These are phyloP conservation scores for Colletes gigas DNA, from an alignment of 1,140 invertebrate genomes.

Conservation along the genomic window DNA sequence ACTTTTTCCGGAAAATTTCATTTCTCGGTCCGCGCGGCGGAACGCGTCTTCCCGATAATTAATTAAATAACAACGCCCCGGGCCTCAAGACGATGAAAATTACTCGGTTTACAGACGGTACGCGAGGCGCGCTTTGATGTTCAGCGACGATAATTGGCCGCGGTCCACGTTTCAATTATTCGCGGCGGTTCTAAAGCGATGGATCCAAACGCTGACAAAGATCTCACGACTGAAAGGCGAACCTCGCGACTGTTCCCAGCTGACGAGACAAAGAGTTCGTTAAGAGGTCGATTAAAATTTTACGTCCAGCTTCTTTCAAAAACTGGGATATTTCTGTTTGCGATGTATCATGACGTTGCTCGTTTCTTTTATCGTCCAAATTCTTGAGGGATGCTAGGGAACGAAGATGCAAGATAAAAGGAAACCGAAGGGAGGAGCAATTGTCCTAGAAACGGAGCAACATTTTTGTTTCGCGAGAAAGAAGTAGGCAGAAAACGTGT, in stretches of 20 bases:
- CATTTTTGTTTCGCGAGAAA: conserved; percentile 28
- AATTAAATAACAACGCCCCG: too few species aligned
- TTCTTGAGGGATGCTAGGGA: too few species aligned
- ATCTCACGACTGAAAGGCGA: neutral
- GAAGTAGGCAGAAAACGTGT: conserved; percentile 9
- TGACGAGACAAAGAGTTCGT: conserved; percentile 13
- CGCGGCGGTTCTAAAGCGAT: neutral
- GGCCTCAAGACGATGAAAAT: neutral
- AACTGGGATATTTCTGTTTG: too few species aligned
- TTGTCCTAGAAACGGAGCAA: conserved; percentile 1
- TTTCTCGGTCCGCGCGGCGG: too few species aligned
- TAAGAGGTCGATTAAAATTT: conserved; percentile 35
- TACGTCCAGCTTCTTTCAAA: neutral
- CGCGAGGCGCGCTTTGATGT: neutral
- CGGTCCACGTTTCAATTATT: neutral
- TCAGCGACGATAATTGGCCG: conserved; percentile 11
- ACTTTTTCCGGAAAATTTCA: too few species aligned
- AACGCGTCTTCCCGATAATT: too few species aligned
- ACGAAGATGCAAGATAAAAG: too few species aligned
- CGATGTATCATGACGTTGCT: too few species aligned
- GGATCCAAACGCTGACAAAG: neutral
- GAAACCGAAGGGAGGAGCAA: neutral
- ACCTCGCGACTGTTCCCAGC: neutral
- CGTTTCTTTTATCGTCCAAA: too few species aligned
- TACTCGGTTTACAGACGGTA: neutral